phyloP scores from a whole-genome alignment of 30 jellyfish, hydroid and myxozoan genomes.

The Cassiopea xamachana region DNA sequence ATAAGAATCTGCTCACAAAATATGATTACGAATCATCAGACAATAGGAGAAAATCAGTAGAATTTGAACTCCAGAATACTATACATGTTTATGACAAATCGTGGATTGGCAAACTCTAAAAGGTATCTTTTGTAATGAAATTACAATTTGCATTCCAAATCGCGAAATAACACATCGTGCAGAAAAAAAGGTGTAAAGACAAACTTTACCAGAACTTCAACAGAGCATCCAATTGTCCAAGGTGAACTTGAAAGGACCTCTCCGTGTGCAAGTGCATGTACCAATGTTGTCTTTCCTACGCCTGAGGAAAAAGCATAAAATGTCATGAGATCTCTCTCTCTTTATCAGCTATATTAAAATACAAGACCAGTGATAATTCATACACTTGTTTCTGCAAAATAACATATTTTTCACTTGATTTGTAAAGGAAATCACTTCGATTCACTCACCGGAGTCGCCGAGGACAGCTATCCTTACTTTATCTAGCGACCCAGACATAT shows the following conservation, averaged over 20 bases:
- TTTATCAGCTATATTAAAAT: too few species aligned
- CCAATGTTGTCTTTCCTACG: constrained; percentile 94
- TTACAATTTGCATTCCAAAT: too few species aligned
- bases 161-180: too few species aligned
- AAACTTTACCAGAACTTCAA: constrained; percentile 93
- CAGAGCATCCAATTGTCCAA: constrained; percentile 97
- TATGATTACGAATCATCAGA: not conserved
- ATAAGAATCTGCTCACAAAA: not conserved
- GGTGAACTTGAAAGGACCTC: constrained; percentile 72
- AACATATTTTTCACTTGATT: not conserved
- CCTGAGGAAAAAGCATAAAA: constrained; percentile 60
- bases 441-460: constrained; percentile 87
- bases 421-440: not conserved
- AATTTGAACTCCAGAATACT: too few species aligned
- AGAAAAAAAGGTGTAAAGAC: too few species aligned
- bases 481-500: constrained; percentile 88
- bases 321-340: too few species aligned
- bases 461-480: constrained; percentile 79
- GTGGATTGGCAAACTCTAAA: too few species aligned
- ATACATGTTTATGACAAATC: not conserved
- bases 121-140: too few species aligned
- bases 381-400: too few species aligned
- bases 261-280: constrained; percentile 79
- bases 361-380: too few species aligned
- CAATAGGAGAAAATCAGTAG: not conserved